Evolutionary conservation across 2,888 invertebrate species (phyloP), one percentile per base, ranked within the genome.

Genomic region (Ectropis crepuscularia): DNA sequence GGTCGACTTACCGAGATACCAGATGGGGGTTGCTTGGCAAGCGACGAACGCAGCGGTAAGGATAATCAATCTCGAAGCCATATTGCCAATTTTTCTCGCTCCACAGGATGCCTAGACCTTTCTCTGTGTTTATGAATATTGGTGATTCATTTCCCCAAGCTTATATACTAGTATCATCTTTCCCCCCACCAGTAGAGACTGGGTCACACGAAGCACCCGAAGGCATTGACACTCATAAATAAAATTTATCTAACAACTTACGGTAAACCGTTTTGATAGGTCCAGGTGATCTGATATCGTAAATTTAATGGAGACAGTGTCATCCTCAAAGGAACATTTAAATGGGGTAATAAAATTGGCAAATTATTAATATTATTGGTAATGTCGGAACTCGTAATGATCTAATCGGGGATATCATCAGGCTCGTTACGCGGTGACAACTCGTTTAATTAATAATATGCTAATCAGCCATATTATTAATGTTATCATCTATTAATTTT

Each of bases 161-260:
- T 86, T 91, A 85, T 91, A 92, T 92, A 91, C 85, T 76, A 78
- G 75, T 78, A 78, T 79, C 71, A 79, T 78, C 75, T 79, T 80
- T 77, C 68, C 85, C 88, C 88, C 91, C 89, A 86, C 89, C 80
- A 76, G 67, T 54, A 63, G 68, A 74, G 77, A 85, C 80, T 85
- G 78, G 86, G 87, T 87, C 85, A 86, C 76, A 73, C 78, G 78
- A 74, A 76, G 77, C 79, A 80, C 70, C 77, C 75, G 78, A 77
- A 83, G 85, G 82, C 83, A 85, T 85, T 85, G 86, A 87, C 86
- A 88, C 83, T 82, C 83, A 81, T 85, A 86, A 85, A 81, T 79
- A 77, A 82, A 80, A 83, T 85, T 82, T 80, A 81, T 82, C 78
- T 79, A 79, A 71, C 76, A 75, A 73, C 72, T 86, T 87, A 88